These are phyloP conservation scores for Triops cancriformis DNA, from an alignment of 1,140 invertebrate species.

Conservation along the genomic window DNA sequence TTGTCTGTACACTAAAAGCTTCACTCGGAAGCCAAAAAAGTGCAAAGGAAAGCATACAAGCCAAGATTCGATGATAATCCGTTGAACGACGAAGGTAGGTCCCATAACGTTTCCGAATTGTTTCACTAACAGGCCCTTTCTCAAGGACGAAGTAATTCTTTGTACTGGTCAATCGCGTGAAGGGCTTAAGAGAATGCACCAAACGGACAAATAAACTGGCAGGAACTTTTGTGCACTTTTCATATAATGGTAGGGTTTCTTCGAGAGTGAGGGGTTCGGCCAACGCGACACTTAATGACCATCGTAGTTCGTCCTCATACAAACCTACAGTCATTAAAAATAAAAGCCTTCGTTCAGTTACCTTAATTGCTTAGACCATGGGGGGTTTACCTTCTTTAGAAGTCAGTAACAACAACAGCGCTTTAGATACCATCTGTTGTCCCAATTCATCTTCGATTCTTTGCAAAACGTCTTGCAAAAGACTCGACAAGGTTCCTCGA, in stretches of 20 bases:
- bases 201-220: neutral
- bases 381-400: constrained; percentile 33
- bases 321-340: neutral
- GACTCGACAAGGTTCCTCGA: constrained; percentile 36
- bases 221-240: neutral
- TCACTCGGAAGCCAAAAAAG: neutral
- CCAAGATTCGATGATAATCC: neutral
- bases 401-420: constrained; percentile 36
- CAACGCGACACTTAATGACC: neutral
- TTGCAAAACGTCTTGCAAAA: constrained; percentile 37
- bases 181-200: neutral
- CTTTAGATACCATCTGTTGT: constrained; percentile 32
- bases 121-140: neutral
- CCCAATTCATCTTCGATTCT: constrained; percentile 38
- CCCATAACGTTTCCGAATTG: neutral
- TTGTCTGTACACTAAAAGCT: neutral
- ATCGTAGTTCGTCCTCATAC: neutral
- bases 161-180: neutral
- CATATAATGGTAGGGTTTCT: neutral
- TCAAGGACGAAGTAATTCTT: constrained; percentile 26
- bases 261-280: neutral
- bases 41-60: neutral
- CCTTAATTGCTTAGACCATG: neutral
- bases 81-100: neutral
- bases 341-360: neutral